Conservation (phyloP, 2,888 invertebrate genomes). For the Pterostichus madidus region DNA sequence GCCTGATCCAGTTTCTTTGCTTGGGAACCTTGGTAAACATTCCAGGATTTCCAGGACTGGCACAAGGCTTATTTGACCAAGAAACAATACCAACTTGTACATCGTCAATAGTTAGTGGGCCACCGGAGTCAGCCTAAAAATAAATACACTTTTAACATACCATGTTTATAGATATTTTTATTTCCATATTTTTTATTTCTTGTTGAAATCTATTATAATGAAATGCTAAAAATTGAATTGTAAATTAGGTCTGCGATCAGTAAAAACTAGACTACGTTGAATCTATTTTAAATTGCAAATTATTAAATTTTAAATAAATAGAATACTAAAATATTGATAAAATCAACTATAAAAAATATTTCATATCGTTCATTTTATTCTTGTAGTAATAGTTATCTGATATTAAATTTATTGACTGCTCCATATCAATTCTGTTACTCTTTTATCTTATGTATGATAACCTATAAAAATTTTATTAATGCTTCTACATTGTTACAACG, state of each 20-base stretch:
- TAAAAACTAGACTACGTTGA: not conserved
- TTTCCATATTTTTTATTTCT: not conserved
- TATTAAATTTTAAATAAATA: not conserved
- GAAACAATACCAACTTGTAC: slow-evolving; percentile 77
- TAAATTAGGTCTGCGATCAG: not conserved
- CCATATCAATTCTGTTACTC: slow-evolving; percentile 24
- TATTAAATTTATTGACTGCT: slow-evolving; percentile 32
- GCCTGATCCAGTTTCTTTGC: slow-evolving; percentile 72
- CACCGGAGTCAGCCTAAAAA: slow-evolving; percentile 75
- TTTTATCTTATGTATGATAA: not conserved
- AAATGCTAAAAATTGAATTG: not conserved
- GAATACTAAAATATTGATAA: not conserved
- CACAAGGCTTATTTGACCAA: slow-evolving; percentile 77
- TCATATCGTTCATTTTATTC: slow-evolving; percentile 12
- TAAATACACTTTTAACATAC: not conserved
- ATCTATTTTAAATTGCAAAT: not conserved
- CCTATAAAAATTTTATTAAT: slow-evolving; percentile 27
- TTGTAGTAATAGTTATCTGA: slow-evolving; percentile 16
- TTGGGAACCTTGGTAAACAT: slow-evolving; percentile 76
- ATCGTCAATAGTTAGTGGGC: slow-evolving; percentile 75
- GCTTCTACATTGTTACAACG: slow-evolving; percentile 23
- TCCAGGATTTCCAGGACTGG: slow-evolving; percentile 76
- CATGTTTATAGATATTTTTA: not conserved
- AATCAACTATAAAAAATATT: slow-evolving; percentile 5
- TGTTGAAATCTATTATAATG: not conserved